phyloP scores from a whole-genome alignment of 2,797 vertebrate species.

The Brachymystax lenok region DNA sequence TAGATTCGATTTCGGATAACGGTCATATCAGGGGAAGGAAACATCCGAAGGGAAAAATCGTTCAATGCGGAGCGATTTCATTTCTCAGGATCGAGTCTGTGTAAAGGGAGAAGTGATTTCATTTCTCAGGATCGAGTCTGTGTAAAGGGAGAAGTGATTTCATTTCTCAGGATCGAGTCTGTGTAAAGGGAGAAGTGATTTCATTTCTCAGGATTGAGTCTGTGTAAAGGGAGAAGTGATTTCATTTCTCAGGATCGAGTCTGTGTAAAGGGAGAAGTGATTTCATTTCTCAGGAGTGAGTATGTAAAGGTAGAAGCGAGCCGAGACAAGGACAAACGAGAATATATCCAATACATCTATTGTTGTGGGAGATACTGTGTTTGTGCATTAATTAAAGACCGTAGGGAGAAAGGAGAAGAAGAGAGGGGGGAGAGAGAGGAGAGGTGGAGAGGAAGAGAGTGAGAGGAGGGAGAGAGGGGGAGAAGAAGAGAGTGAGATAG shows the following conservation, averaged over 20 bases:
- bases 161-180: constrained; percentile 55
- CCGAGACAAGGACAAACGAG: too few species aligned
- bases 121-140: too few species aligned
- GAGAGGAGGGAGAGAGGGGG: constrained; percentile 25
- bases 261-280: constrained; percentile 61
- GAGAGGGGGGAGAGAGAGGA: background rate
- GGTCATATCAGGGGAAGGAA: constrained; percentile 59
- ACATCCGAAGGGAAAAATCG: constrained; percentile 60
- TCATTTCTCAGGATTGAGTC: too few species aligned
- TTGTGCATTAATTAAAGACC: background rate
- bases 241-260: constrained; percentile 62
- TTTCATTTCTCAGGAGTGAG: too few species aligned
- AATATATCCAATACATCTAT: too few species aligned
- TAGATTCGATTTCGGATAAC: constrained; percentile 77
- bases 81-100: constrained; percentile 60
- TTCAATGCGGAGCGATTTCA: constrained; percentile 65
- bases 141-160: constrained; percentile 19
- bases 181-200: constrained; percentile 60
- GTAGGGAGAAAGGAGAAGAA: background rate
- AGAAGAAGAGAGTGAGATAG: too few species aligned
- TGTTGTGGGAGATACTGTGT: too few species aligned
- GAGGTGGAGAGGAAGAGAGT: constrained; percentile 27
- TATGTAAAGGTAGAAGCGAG: constrained; percentile 36
- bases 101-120: constrained; percentile 56
- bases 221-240: constrained; percentile 37